These are phyloP conservation scores for Myopa tessellatipennis DNA, from an alignment of 2,888 invertebrate genomes.

Conservation along the genomic window DNA sequence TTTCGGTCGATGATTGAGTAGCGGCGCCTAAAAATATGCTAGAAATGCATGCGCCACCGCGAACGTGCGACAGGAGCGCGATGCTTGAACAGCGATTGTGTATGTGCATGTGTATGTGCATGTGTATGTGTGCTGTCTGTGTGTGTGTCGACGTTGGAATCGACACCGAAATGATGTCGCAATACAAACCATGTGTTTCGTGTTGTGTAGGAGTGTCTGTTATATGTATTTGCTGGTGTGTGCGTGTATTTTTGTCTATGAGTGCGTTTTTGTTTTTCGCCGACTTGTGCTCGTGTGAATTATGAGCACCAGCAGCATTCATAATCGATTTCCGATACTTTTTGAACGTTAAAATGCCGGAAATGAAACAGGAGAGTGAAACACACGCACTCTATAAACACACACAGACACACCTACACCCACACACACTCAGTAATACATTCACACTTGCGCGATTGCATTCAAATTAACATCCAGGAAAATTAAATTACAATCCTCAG, in stretches of 20 bases:
- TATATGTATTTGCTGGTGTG: not conserved
- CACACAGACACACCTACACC: not conserved
- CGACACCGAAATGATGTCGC: not conserved
- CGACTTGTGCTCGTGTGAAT: constrained; percentile 19
- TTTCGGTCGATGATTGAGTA: not conserved
- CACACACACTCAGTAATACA: not conserved
- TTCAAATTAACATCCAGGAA: too few species aligned
- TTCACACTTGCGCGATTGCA: not conserved
- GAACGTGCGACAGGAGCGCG: not conserved
- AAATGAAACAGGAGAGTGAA: constrained; percentile 40
- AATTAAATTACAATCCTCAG: too few species aligned
- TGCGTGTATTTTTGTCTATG: not conserved
- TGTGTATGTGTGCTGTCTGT: not conserved
- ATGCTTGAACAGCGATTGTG: not conserved
- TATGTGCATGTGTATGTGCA: not conserved
- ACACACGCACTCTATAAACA: not conserved
- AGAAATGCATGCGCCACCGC: not conserved
- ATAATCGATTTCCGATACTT: constrained; percentile 48
- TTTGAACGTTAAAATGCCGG: constrained; percentile 46
- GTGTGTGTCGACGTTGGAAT: not conserved
- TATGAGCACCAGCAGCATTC: constrained; percentile 36
- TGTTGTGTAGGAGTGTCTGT: not conserved
- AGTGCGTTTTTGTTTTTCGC: not conserved
- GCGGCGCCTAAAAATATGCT: not conserved
- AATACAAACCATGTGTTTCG: not conserved